Evolutionary conservation across 1,140 invertebrate species (phyloP), one percentile per base, ranked within the genome.

Genomic region (Hestina assimilis): DNA sequence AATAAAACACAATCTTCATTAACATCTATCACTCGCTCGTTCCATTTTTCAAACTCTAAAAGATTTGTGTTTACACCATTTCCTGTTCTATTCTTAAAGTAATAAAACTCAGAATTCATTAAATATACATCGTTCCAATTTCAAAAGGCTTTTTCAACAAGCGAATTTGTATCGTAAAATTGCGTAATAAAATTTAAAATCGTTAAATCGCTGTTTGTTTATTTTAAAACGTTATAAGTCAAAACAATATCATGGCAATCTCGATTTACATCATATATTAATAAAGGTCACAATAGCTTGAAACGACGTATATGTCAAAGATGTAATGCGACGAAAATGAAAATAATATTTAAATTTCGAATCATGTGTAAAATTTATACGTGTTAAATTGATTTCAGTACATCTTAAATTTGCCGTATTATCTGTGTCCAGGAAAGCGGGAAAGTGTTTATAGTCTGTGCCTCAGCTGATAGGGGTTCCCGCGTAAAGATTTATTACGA

Each of bases 41-140:
- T 51, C 60, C 63, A 64, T 69, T 74, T 75, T 77, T 66, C 66
- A 69, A 69, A 68, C 53, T 53, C 61, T 29, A 59, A 72, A 76
- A 72, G 74, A 72, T 75, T 75, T 74, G 72, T 80, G 67, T 71
- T 66, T 63, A 66, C 46, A 48, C 73, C 72, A 73, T 83, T 80
- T 79, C 72, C 70, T 71, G 70, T 80, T 80, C 73, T 83, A 83
- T 80, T 80, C 70, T 74, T 61, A 67, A 72, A 61, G 65, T 70
- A 57, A 79, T 79, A 79, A 83, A 83, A 80, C 57, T 70, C 70
- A 75, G 70, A 35, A 48, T 58, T 51, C 47, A 58, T 51, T 58
- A 51, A 50, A 45, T 19, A 38, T 14, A 38, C 15, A 33, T 42
- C 40, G 59, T 65, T 66, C 43, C 59, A 63, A 63, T 59, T 69